Base-by-base conservation (phyloP, 1,140 invertebrate genomes). In the Dreissena rostriformis region DNA sequence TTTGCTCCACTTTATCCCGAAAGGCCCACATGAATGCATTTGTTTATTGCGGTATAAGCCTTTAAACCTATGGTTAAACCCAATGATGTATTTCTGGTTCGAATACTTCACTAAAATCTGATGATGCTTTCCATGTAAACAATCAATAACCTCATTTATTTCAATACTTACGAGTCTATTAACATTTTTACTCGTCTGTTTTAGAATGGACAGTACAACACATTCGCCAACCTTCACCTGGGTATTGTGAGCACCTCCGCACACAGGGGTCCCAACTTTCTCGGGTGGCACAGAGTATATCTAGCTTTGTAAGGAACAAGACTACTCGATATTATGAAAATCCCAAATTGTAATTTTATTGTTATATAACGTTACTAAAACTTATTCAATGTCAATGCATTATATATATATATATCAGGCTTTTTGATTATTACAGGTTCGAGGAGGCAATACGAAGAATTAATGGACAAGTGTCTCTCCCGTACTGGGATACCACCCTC, bases 401-500 rank as follows among this genome's bases (percentile, higher is more conserved):
- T 66, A 28, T 12, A 66, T 24, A 28, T 66, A 19, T 66, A 15
- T n/a, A 63, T 63, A 24, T 8, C 24, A 19, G n/a, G 4, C 39
- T 5, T 8, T 39, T 39, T 39, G 39, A 39, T 51, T 22, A 65
- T 79, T 73, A 24, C 67, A 90, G 89, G 66, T 86, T 84, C 57
- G 90, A 91, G 61, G 84, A 84, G 6, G 88, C 88, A 15, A 71
- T 91, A 15, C 80, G 84, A 8, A 78, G 87, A 22, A 73, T 82
- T 17, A 80, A 74, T 24, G 86, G 87, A 1, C 53, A 68, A 14
- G 76, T 93, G 7, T 90, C 91, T 15, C 73, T 94, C 8, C 93
- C 93, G 6, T 94, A 93, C 85, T 94, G 93, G 92, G 93, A 93
- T 76, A 87, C 87, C 24, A 89, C 91, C 0, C 51, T 93, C n/a